These are phyloP conservation scores for Pachyuromys duprasi DNA, from an alignment of 2,797 vertebrate species.

Conservation along the genomic window DNA sequence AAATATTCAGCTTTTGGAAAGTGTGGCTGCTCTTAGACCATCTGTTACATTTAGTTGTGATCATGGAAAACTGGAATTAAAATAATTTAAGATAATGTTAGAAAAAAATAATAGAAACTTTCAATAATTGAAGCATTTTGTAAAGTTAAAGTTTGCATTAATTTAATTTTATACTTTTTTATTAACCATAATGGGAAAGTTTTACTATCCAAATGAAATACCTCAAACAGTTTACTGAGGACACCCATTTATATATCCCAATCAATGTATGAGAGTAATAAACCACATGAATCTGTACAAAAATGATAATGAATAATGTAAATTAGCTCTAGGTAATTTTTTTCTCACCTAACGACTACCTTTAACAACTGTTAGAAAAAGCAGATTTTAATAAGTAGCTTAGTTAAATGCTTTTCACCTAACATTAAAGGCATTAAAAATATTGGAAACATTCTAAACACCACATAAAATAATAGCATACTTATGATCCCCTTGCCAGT, in stretches of 20 bases:
- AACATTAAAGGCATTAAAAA: not conserved
- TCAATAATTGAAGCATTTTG: not conserved
- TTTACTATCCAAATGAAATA: slow-evolving; percentile 53
- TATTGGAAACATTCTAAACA: not conserved
- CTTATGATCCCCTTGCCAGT: not conserved
- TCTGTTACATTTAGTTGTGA: not conserved
- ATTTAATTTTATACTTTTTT: slow-evolving; percentile 14
- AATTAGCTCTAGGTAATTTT: not conserved
- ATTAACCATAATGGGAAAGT: not conserved
- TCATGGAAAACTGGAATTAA: not conserved
- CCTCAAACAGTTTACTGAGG: not conserved
- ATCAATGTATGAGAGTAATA: slow-evolving; percentile 29
- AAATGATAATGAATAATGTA: not conserved
- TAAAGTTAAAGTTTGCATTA: not conserved
- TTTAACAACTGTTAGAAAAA: not conserved
- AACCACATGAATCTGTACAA: not conserved
- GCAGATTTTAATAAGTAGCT: not conserved
- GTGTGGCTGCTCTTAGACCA: not conserved
- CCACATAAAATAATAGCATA: not conserved
- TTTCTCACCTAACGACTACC: not conserved
- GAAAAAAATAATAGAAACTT: not conserved
- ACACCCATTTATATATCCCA: not conserved
- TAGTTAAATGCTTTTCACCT: not conserved
- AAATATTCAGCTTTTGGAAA: not conserved
- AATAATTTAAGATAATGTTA: not conserved